Conservation (phyloP, 2,888 invertebrate species). For the Malthinus flaveolus region DNA sequence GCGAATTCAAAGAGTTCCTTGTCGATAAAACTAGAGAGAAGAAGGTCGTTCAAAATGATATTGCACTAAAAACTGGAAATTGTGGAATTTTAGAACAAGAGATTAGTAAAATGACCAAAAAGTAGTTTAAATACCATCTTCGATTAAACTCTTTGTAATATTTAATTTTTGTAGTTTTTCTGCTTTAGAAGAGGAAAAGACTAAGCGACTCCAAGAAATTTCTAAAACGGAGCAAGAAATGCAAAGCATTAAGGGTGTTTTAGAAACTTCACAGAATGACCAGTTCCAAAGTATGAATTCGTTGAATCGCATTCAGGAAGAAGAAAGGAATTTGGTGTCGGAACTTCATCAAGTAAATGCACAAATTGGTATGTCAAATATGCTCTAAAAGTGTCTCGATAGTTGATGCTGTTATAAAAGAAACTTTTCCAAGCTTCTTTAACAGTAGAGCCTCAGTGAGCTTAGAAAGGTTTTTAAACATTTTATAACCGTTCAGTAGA, state of each 20-base stretch:
- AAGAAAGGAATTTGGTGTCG: slow-evolving; percentile 42
- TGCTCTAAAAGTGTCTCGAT: no score
- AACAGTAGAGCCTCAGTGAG: not conserved
- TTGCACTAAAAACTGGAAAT: slow-evolving; percentile 45
- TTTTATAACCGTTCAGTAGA: no score
- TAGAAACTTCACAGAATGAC: slow-evolving; percentile 56
- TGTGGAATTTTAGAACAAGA: slow-evolving; percentile 54
- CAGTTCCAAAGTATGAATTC: slow-evolving; percentile 50
- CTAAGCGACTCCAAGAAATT: slow-evolving; percentile 50
- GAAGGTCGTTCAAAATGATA: slow-evolving; percentile 45
- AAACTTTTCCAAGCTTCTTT: not conserved
- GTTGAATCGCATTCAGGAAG: slow-evolving; percentile 46
- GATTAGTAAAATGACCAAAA: slow-evolving; percentile 48
- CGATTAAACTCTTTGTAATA: slow-evolving; percentile 1
- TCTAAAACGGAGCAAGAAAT: slow-evolving; percentile 49
- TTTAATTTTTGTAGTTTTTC: slow-evolving; percentile 46
- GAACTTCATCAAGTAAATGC: slow-evolving; percentile 43
- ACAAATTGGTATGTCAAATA: slow-evolving; percentile 27
- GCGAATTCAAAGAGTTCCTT: slow-evolving; percentile 50
- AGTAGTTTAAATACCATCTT: slow-evolving; percentile 37
- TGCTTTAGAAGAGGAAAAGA: slow-evolving; percentile 49
- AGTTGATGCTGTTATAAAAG: no score
- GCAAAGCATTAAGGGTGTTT: slow-evolving; percentile 55
- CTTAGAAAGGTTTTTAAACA: no score
- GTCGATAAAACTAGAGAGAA: slow-evolving; percentile 48